Evolutionary conservation across 2,113 vertebrate species (phyloP).

Genomic region (Hippoglossus stenolepis): DNA sequence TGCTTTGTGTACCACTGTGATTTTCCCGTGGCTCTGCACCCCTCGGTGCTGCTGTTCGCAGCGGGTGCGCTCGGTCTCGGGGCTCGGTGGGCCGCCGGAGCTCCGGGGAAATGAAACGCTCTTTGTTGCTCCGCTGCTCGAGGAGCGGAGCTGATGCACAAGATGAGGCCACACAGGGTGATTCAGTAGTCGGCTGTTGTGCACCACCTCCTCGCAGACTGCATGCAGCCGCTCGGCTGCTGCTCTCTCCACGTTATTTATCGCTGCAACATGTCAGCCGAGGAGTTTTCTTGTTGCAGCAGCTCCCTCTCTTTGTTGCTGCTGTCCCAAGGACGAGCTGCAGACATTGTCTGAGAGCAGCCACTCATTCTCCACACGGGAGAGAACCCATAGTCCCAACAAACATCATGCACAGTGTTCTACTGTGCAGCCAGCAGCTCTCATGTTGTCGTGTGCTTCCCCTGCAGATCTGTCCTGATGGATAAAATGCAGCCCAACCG

Average conservation of each 20-base stretch:
- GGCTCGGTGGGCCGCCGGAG: constrained; percentile 35
- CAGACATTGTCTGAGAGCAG: constrained; percentile 59
- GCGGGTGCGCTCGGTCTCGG: constrained; percentile 3
- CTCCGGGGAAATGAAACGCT: constrained; percentile 52
- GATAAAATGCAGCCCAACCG: constrained; percentile 84
- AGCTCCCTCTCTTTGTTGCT: constrained; percentile 51
- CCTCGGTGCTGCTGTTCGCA: not conserved
- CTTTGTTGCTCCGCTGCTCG: constrained; percentile 67
- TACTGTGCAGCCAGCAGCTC: not conserved
- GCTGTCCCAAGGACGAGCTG: constrained; percentile 66
- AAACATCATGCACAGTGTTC: not conserved
- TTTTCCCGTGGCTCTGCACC: constrained; percentile 41
- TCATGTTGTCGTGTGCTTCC: constrained; percentile 26
- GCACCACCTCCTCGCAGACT: constrained; percentile 13
- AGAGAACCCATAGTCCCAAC: constrained; percentile 1
- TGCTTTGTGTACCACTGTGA: constrained; percentile 80
- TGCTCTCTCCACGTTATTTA: constrained; percentile 4
- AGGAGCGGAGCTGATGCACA: constrained; percentile 62
- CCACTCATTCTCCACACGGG: constrained; percentile 11
- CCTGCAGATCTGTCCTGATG: constrained; percentile 75
- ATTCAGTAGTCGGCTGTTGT: constrained; percentile 48
- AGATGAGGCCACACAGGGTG: constrained; percentile 73
- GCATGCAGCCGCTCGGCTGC: constrained; percentile 37
- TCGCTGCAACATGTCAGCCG: not conserved
- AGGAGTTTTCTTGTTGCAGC: not conserved